Base-by-base conservation (phyloP, 2,797 vertebrate genomes). In the Microctenopoma lineatum region DNA sequence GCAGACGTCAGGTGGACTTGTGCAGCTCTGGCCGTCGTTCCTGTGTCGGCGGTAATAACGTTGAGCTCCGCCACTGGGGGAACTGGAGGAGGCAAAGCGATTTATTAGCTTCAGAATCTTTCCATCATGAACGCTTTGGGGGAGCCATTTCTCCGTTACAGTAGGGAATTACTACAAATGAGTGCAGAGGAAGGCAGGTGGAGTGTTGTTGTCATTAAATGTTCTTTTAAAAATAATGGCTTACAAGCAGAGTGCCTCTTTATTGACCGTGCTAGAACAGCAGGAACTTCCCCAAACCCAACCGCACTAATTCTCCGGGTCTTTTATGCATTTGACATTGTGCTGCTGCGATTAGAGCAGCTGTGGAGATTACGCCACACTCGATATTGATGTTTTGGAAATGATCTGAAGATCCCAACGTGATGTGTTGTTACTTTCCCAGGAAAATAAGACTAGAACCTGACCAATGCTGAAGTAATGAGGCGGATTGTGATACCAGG, bases 21-120 rank as follows among this genome's bases (percentile, higher is more conserved):
- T 11, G n/a, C 9, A 45, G 5, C 3, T 44, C 41, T 18, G 44
- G 16, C 44, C 44, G 18, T 44, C 42, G 8, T 44, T 44, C n/a
- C 44, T 18, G n/a, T n/a, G 10, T 18, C 44, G 10, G n/a, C 44
- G 4, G 6, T 45, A 45, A 45, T 11, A 45, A 18, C 10, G 44
- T 9, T n/a, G 16, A 45, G 18, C 44, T n/a, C 44, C 60, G 67
- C 57, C 68, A 53, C 61, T 45, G 61, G 68, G 67, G 68, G 69
- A 68, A 54, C 75, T 59, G 25, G 55, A 26, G 73, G 56, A 70
- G 50, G 55, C 50, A 63, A 77, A 83, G 77, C 74, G 45, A 77
- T 83, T 70, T 75, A 77, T 81, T 83, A 77, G 67, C 78, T 77
- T 79, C 73, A 73, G 72, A 79, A 81, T 52, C 51, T 78, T 77